These are phyloP conservation scores for Hybognathus amarus DNA, from an alignment of 2,797 vertebrate species.

Conservation along the genomic window DNA sequence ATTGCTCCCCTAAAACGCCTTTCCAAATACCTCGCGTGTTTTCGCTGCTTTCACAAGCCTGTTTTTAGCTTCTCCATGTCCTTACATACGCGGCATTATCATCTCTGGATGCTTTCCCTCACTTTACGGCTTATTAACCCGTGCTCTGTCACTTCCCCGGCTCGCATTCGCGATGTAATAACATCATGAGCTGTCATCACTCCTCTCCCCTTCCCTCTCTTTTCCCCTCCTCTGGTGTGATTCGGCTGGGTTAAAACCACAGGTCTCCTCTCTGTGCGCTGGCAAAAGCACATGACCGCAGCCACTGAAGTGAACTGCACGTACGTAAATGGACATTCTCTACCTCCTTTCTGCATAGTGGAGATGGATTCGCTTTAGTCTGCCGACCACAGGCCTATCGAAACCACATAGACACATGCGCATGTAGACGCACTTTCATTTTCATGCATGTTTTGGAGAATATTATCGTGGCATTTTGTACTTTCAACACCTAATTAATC, in stretches of 20 bases:
- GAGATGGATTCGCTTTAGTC: constrained; percentile 29
- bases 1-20: background rate
- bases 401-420: constrained; percentile 31
- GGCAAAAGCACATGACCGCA: constrained; percentile 40
- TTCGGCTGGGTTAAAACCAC: constrained; percentile 47
- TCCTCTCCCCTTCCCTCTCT: background rate
- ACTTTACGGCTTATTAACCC: constrained; percentile 17
- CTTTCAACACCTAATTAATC: constrained; percentile 7
- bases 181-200: constrained; percentile 56
- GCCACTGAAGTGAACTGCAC: constrained; percentile 40
- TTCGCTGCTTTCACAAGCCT: background rate
- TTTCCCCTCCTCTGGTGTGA: constrained; percentile 10
- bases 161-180: constrained; percentile 49
- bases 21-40: constrained; percentile 15
- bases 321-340: constrained; percentile 56
- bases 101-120: constrained; percentile 31
- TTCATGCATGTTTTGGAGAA: constrained; percentile 10
- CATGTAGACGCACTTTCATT: background rate
- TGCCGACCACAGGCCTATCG: constrained; percentile 30
- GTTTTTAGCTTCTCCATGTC: background rate
- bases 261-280: constrained; percentile 48
- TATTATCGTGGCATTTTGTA: background rate
- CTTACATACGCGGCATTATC: background rate
- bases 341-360: constrained; percentile 22
- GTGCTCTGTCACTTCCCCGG: constrained; percentile 45